Percentiles rank a stretch among this genome's conserved stretches.
These are phyloP conservation scores for Drosophila limbata DNA, from an alignment of 2,888 invertebrate species.

Conservation along the genomic window DNA sequence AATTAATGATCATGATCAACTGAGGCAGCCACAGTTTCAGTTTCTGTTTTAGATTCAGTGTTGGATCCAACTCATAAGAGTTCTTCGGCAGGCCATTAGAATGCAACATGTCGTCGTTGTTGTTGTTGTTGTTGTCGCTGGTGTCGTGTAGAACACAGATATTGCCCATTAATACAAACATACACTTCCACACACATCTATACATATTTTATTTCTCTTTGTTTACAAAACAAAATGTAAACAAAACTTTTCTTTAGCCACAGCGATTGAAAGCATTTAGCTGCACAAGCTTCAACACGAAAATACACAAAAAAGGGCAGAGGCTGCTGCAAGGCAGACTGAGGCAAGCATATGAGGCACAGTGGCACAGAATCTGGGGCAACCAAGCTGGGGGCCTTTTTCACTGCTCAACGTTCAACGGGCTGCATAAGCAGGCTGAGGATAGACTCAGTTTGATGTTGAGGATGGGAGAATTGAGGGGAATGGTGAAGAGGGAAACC, in stretches of 20 bases:
- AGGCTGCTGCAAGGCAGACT: constrained; percentile 13
- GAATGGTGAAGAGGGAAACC: constrained; percentile 8
- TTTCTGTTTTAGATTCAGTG: constrained; percentile 8
- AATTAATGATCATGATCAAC: constrained; percentile 81
- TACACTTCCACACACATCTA: constrained; percentile 9
- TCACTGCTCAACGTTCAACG: constrained; percentile 43
- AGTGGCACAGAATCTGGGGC: constrained; percentile 73
- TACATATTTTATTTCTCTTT: constrained; percentile 58
- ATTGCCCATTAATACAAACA: constrained; percentile 47
- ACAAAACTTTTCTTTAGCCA: constrained; percentile 71
- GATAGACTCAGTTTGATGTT: constrained; percentile 7
- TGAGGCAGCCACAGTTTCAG: constrained; percentile 33
- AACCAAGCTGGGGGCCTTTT: constrained; percentile 80
- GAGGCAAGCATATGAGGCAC: constrained; percentile 18
- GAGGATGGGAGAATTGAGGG: neutral
- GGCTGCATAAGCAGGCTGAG: constrained; percentile 76
- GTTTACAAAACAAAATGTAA: constrained; percentile 81
- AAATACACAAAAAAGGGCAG: constrained; percentile 44
- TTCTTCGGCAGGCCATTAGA: constrained; percentile 71
- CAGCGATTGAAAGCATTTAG: constrained; percentile 70
- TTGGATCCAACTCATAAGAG: constrained; percentile 37
- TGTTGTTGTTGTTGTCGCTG: constrained; percentile 70
- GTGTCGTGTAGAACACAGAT: constrained; percentile 64
- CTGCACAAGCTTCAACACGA: constrained; percentile 56
- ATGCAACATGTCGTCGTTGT: constrained; percentile 79